Evolutionary conservation across 2,113 vertebrate genomes (phyloP), one percentile per base, ranked within the genome.

Genomic region (Nothobranchius kuhntae): DNA sequence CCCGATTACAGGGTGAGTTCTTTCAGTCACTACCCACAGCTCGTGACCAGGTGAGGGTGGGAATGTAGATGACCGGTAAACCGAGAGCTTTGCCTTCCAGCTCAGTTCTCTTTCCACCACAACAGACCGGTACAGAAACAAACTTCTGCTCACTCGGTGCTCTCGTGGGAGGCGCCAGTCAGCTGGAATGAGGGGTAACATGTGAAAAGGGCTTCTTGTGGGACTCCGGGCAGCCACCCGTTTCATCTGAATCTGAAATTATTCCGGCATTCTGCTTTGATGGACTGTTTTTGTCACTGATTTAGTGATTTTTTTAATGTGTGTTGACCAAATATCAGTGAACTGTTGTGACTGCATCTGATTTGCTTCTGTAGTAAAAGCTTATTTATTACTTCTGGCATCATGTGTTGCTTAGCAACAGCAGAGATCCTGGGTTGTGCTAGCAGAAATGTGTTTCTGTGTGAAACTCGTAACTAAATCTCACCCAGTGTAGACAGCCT

Each of bases 291-390:
- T 45, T 12, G 12, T 45, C 44, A 45, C 44, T 12, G 10, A 45
- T 45, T 45, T 42, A 17, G 47, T 50, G 47, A n/a, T n/a, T 50
- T 50, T 21, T n/a, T 17, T 50, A 12, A 45, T 10, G n/a, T 50
- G n/a, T 9, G 47, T 17, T 50, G n/a, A 45, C 44, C 44, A 45
- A 2, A 11, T 45, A 9, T 13, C 9, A 21, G n/a, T 51, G n/a
- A n/a, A 50, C 13, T 51, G 48, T 51, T 51, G 48, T 51, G 10
- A 2, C n/a, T 21, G 48, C 47, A 50, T n/a, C 47, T n/a, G 47
- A 7, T 50, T 51, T 51, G 48, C 48, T 51, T 51, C 48, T 51
- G 48, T 51, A 51, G 48, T 51, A 51, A 51, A 51, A 9, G n/a
- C n/a, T 51, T 2, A 10, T 21, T 10, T 21, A n/a, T 50, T 50